Evolutionary conservation across 2,888 invertebrate genomes (phyloP), one percentile per base, ranked within the genome.

Genomic region (Elaeidobius kamerunicus): DNA sequence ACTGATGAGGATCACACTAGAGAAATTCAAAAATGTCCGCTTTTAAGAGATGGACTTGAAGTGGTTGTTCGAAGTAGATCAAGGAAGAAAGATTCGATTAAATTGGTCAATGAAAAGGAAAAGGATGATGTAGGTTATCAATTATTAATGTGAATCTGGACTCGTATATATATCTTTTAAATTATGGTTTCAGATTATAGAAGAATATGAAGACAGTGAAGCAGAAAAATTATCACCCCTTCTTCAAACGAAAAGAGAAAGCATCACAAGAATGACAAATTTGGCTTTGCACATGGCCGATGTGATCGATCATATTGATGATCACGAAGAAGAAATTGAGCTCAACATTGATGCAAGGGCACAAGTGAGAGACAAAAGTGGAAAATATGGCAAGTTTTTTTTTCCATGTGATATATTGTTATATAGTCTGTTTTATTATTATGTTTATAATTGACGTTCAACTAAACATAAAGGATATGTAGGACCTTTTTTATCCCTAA

Each of bases 161-260:
- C n/a, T n/a, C n/a, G n/a, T n/a, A n/a, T n/a, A n/a, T n/a, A n/a
- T n/a, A 34, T 9, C 34, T 34, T 14, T 5, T 34, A n/a, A 6
- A 38, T 28, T 53, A 20, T 5, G 38, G 47, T 65, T 62, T 30
- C 68, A 77, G 65, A 78, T 76, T 28, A 74, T 78, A 36, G 88
- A 86, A n/a, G n/a, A n/a, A n/a, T n/a, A n/a, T 65, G 86, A 86
- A 60, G 89, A 90, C 67, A 90, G 90, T 67, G 90, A 91, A 70
- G 85, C 85, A 41, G 91, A 91, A 73, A 84, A 90, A 62, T 72
- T 89, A 47, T 90, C 90, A 14, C 91, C 91, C 14, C 73, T 91
- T 23, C 75, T 91, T 16, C 76, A 79, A 40, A 64, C 66, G 30
- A 60, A 68, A 19, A 44, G 44, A 11, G 73, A 71, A 41, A 73